phyloP scores from a whole-genome alignment of 2,888 invertebrate genomes.

The Crioceris asparagi region DNA sequence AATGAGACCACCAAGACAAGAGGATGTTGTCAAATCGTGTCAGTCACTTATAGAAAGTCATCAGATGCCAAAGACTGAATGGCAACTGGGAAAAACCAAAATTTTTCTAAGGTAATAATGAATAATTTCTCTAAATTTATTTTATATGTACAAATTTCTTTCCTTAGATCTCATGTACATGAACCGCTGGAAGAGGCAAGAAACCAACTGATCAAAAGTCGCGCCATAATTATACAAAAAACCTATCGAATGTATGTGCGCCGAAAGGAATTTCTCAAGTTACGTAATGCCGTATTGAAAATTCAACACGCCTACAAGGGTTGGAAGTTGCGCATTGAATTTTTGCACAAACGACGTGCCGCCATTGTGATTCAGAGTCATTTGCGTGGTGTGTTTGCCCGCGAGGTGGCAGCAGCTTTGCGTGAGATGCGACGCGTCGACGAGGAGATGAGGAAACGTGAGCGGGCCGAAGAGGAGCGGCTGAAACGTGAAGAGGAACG shows the following conservation, averaged over 20 bases:
- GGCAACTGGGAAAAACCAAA: conserved; percentile 82
- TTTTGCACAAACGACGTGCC: conserved; percentile 70
- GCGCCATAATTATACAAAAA: conserved; percentile 67
- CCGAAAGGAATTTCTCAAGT: conserved; percentile 54
- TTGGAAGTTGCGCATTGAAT: conserved; percentile 73
- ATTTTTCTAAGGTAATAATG: conserved; percentile 56
- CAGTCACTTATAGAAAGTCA: conserved; percentile 49
- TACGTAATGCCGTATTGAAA: conserved; percentile 56
- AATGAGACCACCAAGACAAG: conserved; percentile 40
- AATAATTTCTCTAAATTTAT: not conserved
- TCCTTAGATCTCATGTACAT: conserved; percentile 52
- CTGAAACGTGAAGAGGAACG: conserved; percentile 49
- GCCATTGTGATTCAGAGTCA: conserved; percentile 79
- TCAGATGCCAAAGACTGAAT: conserved; percentile 61
- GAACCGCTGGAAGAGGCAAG: conserved; percentile 75
- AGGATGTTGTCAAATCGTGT: conserved; percentile 37
- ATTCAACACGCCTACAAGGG: conserved; percentile 80
- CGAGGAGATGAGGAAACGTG: conserved; percentile 73
- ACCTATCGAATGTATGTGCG: conserved; percentile 56
- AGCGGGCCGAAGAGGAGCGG: conserved; percentile 61
- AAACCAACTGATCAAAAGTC: conserved; percentile 55
- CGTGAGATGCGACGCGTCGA: conserved; percentile 80
- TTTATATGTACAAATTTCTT: not conserved
- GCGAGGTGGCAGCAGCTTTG: conserved; percentile 78
- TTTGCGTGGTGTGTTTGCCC: conserved; percentile 78